These are phyloP conservation scores for Aramus guarauna DNA, from an alignment of 2,113 vertebrate species.

Conservation along the genomic window DNA sequence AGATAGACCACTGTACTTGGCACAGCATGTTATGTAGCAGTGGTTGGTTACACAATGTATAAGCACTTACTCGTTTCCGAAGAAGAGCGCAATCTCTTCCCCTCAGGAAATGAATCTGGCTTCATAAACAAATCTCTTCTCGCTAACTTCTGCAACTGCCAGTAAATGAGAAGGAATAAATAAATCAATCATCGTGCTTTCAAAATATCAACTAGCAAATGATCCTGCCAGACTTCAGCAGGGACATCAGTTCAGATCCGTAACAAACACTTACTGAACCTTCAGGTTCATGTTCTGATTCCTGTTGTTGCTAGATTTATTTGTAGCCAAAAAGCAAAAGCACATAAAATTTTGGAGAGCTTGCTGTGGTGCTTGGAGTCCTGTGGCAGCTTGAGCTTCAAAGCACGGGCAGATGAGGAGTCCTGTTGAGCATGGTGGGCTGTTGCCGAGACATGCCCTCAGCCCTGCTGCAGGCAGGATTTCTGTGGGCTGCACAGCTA, in stretches of 20 bases:
- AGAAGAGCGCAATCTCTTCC: background rate
- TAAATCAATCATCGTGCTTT: background rate
- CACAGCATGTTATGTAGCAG: background rate
- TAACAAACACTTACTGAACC: background rate
- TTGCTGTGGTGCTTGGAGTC: background rate
- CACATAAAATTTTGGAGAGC: background rate
- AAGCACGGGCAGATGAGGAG: background rate
- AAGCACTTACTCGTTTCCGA: background rate
- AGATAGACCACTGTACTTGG: background rate
- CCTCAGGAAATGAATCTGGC: slow-evolving; percentile 1
- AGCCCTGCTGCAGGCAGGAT: background rate
- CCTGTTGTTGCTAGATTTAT: background rate
- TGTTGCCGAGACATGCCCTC: background rate
- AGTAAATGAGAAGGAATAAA: background rate
- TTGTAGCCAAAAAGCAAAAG: background rate
- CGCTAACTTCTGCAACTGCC: background rate
- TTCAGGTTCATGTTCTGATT: background rate
- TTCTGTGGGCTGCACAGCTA: background rate
- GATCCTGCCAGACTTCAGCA: background rate
- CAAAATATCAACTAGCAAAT: background rate
- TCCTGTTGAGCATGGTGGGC: background rate
- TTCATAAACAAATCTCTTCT: slow-evolving; percentile 6
- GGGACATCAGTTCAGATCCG: background rate
- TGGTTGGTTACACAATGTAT: background rate
- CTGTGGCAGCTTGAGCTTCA: background rate